These are phyloP conservation scores for Hormaphis cornu DNA, from an alignment of 1,140 invertebrate species.

Conservation along the genomic window DNA sequence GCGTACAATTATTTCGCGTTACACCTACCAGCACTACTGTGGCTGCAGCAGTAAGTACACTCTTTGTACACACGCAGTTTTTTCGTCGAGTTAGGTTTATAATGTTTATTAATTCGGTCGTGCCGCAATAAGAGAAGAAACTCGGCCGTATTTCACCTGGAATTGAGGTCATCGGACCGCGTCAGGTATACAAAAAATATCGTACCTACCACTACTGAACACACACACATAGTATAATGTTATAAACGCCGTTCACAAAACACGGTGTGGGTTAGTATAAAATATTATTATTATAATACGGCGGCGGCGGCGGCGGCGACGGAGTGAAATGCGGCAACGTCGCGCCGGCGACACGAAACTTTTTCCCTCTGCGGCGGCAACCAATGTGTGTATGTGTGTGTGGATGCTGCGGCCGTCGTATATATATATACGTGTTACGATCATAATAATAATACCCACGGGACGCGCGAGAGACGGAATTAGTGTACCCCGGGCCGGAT, in stretches of 20 bases:
- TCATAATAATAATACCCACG: conserved; percentile 28
- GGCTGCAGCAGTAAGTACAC: too few relatives aligned
- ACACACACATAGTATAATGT: too few relatives aligned
- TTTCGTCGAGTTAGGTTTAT: background rate
- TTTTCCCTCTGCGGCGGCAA: background rate
- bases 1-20: background rate
- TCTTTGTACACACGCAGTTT: background rate
- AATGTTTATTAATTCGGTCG: conserved; percentile 18
- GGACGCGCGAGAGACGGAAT: conserved; percentile 20
- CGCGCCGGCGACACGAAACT: conserved; percentile 17
- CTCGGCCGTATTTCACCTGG: conserved; percentile 26
- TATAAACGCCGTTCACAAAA: conserved; percentile 10
- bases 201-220: too few relatives aligned
- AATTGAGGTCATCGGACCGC: conserved; percentile 26
- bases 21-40: background rate
- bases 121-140: conserved; percentile 28
- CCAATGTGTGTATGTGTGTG: background rate
- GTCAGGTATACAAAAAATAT: background rate
- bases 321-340: conserved; percentile 23
- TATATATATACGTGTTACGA: too few relatives aligned
- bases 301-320: background rate
- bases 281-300: too few relatives aligned
- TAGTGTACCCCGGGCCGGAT: conserved; percentile 5
- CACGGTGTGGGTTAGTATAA: too few relatives aligned
- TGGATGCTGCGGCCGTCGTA: conserved; percentile 16